These are phyloP conservation scores for Meteorus cinctellus DNA, from an alignment of 2,888 invertebrate species.

Conservation along the genomic window DNA sequence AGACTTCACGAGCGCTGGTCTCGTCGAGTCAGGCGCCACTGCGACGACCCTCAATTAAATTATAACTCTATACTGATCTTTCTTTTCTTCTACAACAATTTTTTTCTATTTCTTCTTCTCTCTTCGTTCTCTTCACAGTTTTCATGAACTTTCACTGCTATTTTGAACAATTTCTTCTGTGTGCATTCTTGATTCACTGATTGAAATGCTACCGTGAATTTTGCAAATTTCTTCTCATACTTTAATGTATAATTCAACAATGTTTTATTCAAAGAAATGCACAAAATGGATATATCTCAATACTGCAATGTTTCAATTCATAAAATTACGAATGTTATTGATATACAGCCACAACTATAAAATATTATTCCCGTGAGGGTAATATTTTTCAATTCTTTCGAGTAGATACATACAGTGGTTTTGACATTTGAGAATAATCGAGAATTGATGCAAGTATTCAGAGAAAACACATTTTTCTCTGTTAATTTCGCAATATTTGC, in stretches of 20 bases:
- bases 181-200: no score
- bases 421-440: neutral
- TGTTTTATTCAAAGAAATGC: no score
- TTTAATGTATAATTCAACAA: no score
- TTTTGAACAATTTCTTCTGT: neutral
- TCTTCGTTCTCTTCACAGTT: slow-evolving; percentile 34
- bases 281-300: no score
- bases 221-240: no score
- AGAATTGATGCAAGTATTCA: neutral
- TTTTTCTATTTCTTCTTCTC: slow-evolving; percentile 16
- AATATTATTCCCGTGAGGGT: no score
- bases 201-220: no score
- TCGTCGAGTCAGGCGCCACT: slow-evolving; percentile 39
- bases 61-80: slow-evolving; percentile 43
- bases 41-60: slow-evolving; percentile 43
- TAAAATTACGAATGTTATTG: no score
- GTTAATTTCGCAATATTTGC: neutral
- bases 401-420: neutral
- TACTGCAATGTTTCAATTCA: no score
- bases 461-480: neutral
- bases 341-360: no score
- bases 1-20: slow-evolving; percentile 32
- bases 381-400: neutral
- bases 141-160: neutral
- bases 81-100: slow-evolving; percentile 28